Percentiles rank a stretch among this genome's conserved stretches.
Conservation (phyloP, 1,140 invertebrate species). For the fruit fly (Drosophila melanogaster) region DNA sequence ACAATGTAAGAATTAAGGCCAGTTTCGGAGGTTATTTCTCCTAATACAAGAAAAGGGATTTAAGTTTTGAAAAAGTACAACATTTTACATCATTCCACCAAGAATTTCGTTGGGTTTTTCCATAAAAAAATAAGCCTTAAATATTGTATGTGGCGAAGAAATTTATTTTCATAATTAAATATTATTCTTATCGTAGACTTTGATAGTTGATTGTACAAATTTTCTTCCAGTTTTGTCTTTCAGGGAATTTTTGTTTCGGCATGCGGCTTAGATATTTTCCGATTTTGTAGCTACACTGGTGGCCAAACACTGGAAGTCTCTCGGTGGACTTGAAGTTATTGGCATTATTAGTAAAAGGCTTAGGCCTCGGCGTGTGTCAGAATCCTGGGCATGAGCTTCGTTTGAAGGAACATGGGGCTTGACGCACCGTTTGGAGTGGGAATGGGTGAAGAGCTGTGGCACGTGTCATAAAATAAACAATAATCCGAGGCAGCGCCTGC, state of each 20-base stretch:
- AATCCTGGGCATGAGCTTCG: conserved; percentile 44
- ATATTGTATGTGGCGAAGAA: too few species aligned
- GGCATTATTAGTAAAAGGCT: conserved; percentile 78
- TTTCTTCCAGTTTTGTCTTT: not conserved
- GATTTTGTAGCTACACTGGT: conserved; percentile 1
- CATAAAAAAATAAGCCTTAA: too few species aligned
- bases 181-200: too few species aligned
- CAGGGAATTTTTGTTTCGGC: conserved; percentile 2
- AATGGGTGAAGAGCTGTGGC: conserved; percentile 31
- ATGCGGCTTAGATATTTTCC: too few species aligned
- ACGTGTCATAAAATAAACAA: conserved; percentile 82
- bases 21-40: too few species aligned
- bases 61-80: too few species aligned
- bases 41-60: too few species aligned
- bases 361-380: conserved; percentile 72
- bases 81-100: too few species aligned
- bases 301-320: conserved; percentile 21
- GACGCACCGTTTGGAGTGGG: conserved; percentile 9
- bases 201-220: too few species aligned
- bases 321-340: conserved; percentile 55
- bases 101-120: too few species aligned
- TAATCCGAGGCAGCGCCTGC: conserved; percentile 74
- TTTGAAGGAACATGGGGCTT: conserved; percentile 12
- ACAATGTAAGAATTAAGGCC: too few species aligned
- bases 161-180: too few species aligned